Conservation (phyloP, 1,140 invertebrate genomes). For the Monomorium pharaonis region DNA sequence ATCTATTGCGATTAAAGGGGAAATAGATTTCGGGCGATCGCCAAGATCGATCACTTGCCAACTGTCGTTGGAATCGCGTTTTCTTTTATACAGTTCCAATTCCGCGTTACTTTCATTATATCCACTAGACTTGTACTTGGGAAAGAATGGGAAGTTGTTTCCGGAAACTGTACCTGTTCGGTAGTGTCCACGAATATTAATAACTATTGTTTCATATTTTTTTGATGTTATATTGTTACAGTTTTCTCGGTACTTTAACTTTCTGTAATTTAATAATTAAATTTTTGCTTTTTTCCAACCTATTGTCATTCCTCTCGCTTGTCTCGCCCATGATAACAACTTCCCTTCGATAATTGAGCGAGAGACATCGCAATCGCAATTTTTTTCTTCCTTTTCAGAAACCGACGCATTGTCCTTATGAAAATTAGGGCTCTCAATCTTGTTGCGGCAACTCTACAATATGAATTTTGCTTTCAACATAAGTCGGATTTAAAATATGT, state of each 20-base stretch:
- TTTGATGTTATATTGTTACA: not conserved
- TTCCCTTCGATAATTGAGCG: slow-evolving; percentile 53
- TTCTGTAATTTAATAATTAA: not conserved
- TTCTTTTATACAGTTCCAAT: slow-evolving; percentile 9
- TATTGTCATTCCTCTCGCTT: slow-evolving; percentile 69
- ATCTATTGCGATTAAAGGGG: not conserved
- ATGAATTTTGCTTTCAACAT: not conserved
- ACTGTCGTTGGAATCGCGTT: not conserved
- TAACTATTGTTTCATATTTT: not conserved
- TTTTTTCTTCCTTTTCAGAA: slow-evolving; percentile 6
- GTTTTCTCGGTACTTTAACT: not conserved
- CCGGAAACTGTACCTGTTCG: slow-evolving; percentile 27
- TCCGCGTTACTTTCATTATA: slow-evolving; percentile 31
- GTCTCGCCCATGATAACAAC: slow-evolving; percentile 69
- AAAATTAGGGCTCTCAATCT: not conserved
- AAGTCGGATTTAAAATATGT: not conserved
- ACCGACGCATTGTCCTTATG: slow-evolving; percentile 8
- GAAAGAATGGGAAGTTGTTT: slow-evolving; percentile 47
- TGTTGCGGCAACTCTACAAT: slow-evolving; percentile 63
- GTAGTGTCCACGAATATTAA: not conserved
- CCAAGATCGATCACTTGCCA: slow-evolving; percentile 44
- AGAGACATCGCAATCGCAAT: slow-evolving; percentile 70
- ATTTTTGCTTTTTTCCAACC: slow-evolving; percentile 49
- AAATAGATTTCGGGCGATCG: not conserved
- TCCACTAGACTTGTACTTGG: not conserved